Conservation (phyloP, 2,113 vertebrate species). For the Phrynosoma blainvillii region DNA sequence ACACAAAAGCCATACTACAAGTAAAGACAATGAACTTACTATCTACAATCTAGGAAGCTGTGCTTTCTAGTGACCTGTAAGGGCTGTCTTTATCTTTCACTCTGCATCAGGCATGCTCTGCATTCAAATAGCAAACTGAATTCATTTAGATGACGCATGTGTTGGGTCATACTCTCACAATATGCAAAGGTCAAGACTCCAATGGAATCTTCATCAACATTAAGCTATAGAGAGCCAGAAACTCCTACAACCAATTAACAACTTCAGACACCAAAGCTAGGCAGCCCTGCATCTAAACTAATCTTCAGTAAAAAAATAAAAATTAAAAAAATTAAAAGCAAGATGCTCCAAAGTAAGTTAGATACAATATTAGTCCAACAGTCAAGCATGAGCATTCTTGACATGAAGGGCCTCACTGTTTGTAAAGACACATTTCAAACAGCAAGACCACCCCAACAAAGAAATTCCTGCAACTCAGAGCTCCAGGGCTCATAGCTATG, state of each 20-base stretch:
- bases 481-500: slow-evolving; percentile 34
- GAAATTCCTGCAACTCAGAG: slow-evolving; percentile 48
- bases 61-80: slow-evolving; percentile 18
- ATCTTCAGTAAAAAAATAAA: background rate
- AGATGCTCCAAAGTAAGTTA: background rate
- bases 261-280: background rate
- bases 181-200: background rate
- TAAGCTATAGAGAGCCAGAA: background rate
- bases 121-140: slow-evolving; percentile 4
- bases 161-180: background rate
- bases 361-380: background rate
- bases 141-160: background rate
- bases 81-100: slow-evolving; percentile 3
- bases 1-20: slow-evolving; percentile 24
- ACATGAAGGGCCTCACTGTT: slow-evolving; percentile 44
- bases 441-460: slow-evolving; percentile 30
- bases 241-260: background rate
- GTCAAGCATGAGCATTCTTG: background rate
- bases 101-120: background rate
- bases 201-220: background rate
- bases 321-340: background rate
- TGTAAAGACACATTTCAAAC: slow-evolving; percentile 54
- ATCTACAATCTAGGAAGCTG: background rate
- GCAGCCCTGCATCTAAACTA: background rate
- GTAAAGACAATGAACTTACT: slow-evolving; percentile 11